Conservation (phyloP, 2,888 invertebrate genomes). For the Diaprepes abbreviatus region DNA sequence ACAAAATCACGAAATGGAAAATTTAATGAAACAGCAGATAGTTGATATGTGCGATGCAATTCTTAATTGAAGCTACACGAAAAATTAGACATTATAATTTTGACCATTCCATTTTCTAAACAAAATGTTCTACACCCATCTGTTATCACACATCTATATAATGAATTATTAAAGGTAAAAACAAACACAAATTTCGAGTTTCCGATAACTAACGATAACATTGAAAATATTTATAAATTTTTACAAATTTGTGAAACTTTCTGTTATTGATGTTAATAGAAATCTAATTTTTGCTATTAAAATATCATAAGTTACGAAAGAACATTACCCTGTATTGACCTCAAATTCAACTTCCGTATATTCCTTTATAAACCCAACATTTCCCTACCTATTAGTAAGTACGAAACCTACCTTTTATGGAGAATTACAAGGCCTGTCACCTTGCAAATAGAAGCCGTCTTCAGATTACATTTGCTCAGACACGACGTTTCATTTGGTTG, state of each 20-base stretch:
- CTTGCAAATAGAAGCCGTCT: not conserved
- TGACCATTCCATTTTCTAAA: not conserved
- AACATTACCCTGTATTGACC: conserved; percentile 4
- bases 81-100: not conserved
- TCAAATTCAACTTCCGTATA: conserved; percentile 4
- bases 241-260: conserved; percentile 32
- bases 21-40: conserved; percentile 52
- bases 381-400: conserved; percentile 14
- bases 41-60: conserved; percentile 49
- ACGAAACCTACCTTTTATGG: not conserved
- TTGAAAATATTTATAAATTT: conserved; percentile 42
- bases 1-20: conserved; percentile 36
- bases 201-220: conserved; percentile 39
- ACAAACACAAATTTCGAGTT: no score
- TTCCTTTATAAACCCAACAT: conserved; percentile 22
- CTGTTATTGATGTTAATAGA: conserved; percentile 43
- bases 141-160: no score
- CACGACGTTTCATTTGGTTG: not conserved
- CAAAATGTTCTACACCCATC: no score
- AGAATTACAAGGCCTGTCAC: conserved; percentile 6
- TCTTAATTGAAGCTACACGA: conserved; percentile 34
- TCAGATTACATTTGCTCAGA: not conserved
- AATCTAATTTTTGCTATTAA: conserved; percentile 41
- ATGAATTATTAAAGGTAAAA: no score
- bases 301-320: conserved; percentile 29